These are phyloP conservation scores for Chaenocephalus aceratus DNA, from an alignment of 2,113 vertebrate genomes.

Conservation along the genomic window DNA sequence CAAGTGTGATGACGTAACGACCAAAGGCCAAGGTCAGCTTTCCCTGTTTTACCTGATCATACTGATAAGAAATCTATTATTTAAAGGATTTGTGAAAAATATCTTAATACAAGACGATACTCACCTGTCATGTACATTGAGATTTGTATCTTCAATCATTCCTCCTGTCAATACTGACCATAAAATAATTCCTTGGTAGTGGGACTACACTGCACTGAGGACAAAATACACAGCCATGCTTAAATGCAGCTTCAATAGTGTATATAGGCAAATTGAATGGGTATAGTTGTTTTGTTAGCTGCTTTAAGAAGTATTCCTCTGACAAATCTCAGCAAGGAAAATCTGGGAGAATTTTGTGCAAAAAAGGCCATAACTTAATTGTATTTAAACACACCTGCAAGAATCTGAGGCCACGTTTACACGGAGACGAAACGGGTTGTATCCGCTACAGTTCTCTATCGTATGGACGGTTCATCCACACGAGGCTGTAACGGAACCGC, in stretches of 20 bases:
- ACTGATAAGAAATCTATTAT: not conserved
- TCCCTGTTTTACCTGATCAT: not conserved
- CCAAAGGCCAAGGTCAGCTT: slow-evolving; percentile 63
- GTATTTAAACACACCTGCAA: not conserved
- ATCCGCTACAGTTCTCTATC: no score
- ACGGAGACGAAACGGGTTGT: no score
- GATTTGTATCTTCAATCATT: not conserved
- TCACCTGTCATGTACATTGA: not conserved
- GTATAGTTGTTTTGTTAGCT: not conserved
- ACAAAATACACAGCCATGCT: not conserved
- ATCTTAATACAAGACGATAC: not conserved
- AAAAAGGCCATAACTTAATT: no score
- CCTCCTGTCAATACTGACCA: not conserved
- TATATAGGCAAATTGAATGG: not conserved
- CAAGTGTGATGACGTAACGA: slow-evolving; percentile 47
- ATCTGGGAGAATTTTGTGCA: not conserved
- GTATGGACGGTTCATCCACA: no score
- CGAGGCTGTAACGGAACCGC: no score
- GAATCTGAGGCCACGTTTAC: not conserved
- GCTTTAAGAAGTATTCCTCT: not conserved
- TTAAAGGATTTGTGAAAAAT: not conserved
- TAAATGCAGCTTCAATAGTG: not conserved
- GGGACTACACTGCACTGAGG: not conserved
- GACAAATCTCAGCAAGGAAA: not conserved
- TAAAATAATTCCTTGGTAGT: not conserved